Evolutionary conservation across 2,888 invertebrate species (phyloP), one percentile per base, ranked within the genome.

Genomic region (Chaetogeoica ovagalla): DNA sequence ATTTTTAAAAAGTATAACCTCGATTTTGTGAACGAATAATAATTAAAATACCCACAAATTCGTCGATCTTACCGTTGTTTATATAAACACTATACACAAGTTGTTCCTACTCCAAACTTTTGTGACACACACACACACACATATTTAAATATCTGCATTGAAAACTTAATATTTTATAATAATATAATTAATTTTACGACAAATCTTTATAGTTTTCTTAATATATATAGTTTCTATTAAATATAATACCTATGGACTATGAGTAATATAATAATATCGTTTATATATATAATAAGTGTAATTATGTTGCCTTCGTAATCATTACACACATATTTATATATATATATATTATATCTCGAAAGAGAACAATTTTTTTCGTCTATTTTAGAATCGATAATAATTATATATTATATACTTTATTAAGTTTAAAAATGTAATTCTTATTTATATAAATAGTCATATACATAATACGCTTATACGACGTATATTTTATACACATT

Each of bases 401-500:
- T 48, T 15, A 2, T 48, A 15, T 48, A 48, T 3, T 6, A 43
- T 9, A 43, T 43, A 43, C 43, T 43, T 43, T 43, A 52, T 8
- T 52, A 30, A 60, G 60, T 60, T 72, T 52, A 55, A 19, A 4
- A 2, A 19, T 43, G 19, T 72, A 48, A 72, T 48, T 11, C 11
- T 48, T 48, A 48, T 2, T 71, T 62, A 60, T 60, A 39, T 60
- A 48, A 72, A 48, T 72, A 72, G 23, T 9, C 43, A 62, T 52
- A 52, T n/a, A 48, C 23, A 52, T 19, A 59, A 19, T 23, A 52
- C 23, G 72, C 48, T 62, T 48, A n/a, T 59, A 9, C n/a, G 0
- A 59, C 9, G 1, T 52, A 63, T n/a, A 37, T 74, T 74, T 74
- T 74, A 37, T 74, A 74, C 37, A 37, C 63, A 74, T 48, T 48